Base-by-base conservation (phyloP, 2,797 vertebrate species). In the Falco rusticolus region DNA sequence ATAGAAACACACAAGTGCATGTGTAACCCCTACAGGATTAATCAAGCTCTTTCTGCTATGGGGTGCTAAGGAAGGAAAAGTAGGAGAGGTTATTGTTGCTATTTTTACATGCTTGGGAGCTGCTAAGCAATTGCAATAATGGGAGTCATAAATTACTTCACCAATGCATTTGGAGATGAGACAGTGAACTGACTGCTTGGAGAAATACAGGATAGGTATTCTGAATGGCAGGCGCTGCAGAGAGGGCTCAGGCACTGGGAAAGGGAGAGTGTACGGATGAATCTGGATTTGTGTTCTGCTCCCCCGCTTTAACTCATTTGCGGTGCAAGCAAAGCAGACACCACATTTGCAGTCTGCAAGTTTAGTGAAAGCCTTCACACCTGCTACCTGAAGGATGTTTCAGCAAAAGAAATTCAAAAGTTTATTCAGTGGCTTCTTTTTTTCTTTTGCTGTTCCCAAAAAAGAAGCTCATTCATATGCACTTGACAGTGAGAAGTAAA, bases 391-490 rank as follows among this genome's bases (percentile, higher is more conserved):
- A 87, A 91, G 34, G 47, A 70, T 59, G 26, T 94, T 94, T 96
- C 80, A 90, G 88, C 74, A 88, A 92, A 95, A 94, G 56, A 63
- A 81, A 94, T 92, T 85, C 43, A 41, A 39, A 96, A 91, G 95
- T 97, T 96, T 96, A 81, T 92, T 93, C 90, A 45, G 74, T 90
- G 50, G 79, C 48, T 96, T 90, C 66, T 89, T 91, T 86, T 85
- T 87, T 94, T 34, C 70, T 93, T 95, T 92, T 78, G 71, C 83
- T 83, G 75, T 69, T 95, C 94, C 88, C 64, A 74, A 89, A 85
- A 96, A 96, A 93, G 91, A 45, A 97, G 81, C 78, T 97, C 72
- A 92, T 96, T 97, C 91, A 94, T 89, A 94, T 92, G 72, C 72
- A 90, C 91, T 90, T 54, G 89, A 93, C 75, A 79, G 43, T 26